Evolutionary conservation across 2,797 vertebrate genomes (phyloP), one percentile per base, ranked within the genome.

Genomic region (Pristis pectinata): DNA sequence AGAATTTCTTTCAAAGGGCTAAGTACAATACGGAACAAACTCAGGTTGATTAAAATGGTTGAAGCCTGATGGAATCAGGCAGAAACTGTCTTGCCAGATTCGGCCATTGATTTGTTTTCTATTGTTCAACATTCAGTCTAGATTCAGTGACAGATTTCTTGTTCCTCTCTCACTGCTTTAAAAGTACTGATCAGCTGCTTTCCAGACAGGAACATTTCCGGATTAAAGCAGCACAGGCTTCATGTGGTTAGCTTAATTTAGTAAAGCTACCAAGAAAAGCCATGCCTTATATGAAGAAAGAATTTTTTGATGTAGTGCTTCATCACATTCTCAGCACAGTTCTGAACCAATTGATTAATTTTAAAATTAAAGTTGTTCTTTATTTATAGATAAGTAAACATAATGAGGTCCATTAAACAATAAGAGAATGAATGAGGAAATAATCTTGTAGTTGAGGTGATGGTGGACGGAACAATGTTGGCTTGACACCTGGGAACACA

Each of bases 181-280:
- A 61, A 93, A 49, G 22, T 1, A 30, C 91, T 49, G 24, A 93
- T 30, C 91, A 93, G n/a, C 37, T 93, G 91, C 61, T 93, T 93
- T 37, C 22, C 91, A 70, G 91, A 93, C 24, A 1, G 64, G 56
- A 44, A 64, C 67, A 41, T 27, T 93, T 70, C 64, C 27, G 9
- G 8, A 2, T 72, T 93, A 93, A 72, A 91, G 13, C 87, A 5
- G 19, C 49, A 87, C 49, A 64, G 41, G 4, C 13, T 49, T 70
- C 41, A 41, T 72, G 22, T 44, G 10, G 4, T 93, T 41, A 93
- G 11, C 37, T 56, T 17, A 37, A 6, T 93, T 64, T 41, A 30
- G 91, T 92, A 67, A 70, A 93, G 24, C 3, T 13, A 44, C 10
- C 67, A 93, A 67, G 64, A 41, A 72, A 93, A 67, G 37, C 37